Evolutionary conservation across 2,113 vertebrate genomes (phyloP).

Genomic region (Strigops habroptila): DNA sequence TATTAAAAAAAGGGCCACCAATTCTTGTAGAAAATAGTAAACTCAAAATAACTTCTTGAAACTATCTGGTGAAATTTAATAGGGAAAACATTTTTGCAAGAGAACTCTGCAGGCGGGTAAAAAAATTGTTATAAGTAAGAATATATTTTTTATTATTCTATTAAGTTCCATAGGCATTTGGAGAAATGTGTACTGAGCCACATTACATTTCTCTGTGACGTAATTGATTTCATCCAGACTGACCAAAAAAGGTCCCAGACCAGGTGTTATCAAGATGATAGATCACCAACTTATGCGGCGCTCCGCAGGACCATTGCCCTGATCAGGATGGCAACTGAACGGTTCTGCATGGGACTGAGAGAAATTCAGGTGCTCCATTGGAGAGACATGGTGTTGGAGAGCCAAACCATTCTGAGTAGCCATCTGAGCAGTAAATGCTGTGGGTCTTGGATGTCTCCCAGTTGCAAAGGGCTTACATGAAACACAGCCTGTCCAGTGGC

Average conservation of each 20-base stretch:
- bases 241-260: background rate
- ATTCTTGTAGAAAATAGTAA: background rate
- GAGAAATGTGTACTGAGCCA: background rate
- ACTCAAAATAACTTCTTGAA: background rate
- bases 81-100: background rate
- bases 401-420: background rate
- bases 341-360: background rate
- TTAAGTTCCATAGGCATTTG: background rate
- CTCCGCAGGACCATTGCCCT: background rate
- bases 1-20: background rate
- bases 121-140: background rate
- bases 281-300: accelerated
- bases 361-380: background rate
- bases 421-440: background rate
- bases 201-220: background rate
- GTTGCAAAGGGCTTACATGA: background rate
- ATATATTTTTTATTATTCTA: background rate
- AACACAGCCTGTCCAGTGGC: background rate
- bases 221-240: background rate
- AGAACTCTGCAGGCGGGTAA: background rate
- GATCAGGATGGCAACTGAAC: background rate
- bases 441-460: background rate
- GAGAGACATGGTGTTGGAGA: background rate
- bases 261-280: background rate
- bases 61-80: background rate